Base-by-base conservation (phyloP, 2,113 vertebrate genomes). In the Microtus oregoni region DNA sequence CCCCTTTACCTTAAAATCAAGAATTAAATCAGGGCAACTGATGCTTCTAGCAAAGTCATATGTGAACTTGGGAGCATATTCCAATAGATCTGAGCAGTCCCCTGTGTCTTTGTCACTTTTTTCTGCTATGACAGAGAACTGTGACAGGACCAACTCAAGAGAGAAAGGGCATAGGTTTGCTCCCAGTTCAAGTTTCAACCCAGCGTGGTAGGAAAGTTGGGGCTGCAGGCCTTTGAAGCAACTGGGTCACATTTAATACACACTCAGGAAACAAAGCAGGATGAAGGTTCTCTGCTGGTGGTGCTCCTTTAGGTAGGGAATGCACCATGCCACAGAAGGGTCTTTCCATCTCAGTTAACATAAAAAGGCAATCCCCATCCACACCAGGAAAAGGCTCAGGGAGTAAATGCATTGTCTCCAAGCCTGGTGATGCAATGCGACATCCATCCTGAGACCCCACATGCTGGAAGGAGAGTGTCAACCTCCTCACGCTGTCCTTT, bases 1-100 rank as follows among this genome's bases (percentile, higher is more conserved):
- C 30, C 24, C 11, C 79, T 72, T 77, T 63, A 75, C 12, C 38
- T 93, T 65, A 79, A 78, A 95, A 75, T 68, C 3, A 28, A 28
- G 24, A 61, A 5, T 24, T 61, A 81, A 92, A 28, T 92, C 35
- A 82, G 68, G 38, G 77, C 30, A 90, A 77, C 32, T 32, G 14
- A 87, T 52, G 30, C 50, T 61, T n/a, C n/a, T 67, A 50, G 24
- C 32, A 73, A 94, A 75, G 24, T 24, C 50, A 61, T 24, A 70
- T 55, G n/a, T 70, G 86, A 79, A 47, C 58, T 68, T 83, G 58
- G 63, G 77, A 86, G 86, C 28, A 93, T 78, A 77, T 94, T 26
- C 52, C 82, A 85, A 77, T 44, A 88, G 20, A 75, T 3, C 7
- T 14, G 30, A 78, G 13, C 44, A n/a, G 77, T 87, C 8, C 2